A percentile compares a stretch with the other conserved stretches of the same genome.
Conservation (phyloP, 2,113 vertebrate genomes). For the Phalacrocorax aristotelis region DNA sequence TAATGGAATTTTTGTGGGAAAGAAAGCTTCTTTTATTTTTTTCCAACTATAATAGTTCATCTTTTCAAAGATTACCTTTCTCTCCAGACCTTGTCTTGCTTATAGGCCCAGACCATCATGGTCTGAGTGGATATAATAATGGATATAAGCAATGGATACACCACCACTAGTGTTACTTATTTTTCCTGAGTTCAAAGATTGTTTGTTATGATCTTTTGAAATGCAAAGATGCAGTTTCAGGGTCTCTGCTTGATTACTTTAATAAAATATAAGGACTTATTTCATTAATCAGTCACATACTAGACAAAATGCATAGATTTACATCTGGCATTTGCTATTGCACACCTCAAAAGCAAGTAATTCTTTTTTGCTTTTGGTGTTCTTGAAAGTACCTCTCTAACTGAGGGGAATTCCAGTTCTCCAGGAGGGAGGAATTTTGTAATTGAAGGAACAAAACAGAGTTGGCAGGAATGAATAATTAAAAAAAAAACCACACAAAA, state of each 20-base stretch:
- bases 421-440: constrained; percentile 18
- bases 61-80: background rate
- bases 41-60: background rate
- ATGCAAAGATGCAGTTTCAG: constrained; percentile 39
- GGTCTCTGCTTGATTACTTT: constrained; percentile 43
- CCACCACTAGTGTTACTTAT: background rate
- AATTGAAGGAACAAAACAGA: constrained; percentile 23
- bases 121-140: background rate
- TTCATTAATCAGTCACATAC: constrained; percentile 64
- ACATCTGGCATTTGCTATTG: constrained; percentile 45
- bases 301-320: constrained; percentile 39
- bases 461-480: constrained; percentile 36
- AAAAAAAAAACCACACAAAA: background rate
- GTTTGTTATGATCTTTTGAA: constrained; percentile 48
- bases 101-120: background rate
- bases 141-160: background rate
- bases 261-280: constrained; percentile 56
- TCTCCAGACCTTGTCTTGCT: background rate
- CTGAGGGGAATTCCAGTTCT: constrained; percentile 54
- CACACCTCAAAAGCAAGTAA: constrained; percentile 17
- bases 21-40: background rate
- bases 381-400: constrained; percentile 49
- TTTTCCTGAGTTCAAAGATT: constrained; percentile 34
- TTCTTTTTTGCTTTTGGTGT: background rate
- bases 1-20: background rate